Evolutionary conservation across 2,113 vertebrate genomes (phyloP).

Genomic region (Lepidothrix coronata): DNA sequence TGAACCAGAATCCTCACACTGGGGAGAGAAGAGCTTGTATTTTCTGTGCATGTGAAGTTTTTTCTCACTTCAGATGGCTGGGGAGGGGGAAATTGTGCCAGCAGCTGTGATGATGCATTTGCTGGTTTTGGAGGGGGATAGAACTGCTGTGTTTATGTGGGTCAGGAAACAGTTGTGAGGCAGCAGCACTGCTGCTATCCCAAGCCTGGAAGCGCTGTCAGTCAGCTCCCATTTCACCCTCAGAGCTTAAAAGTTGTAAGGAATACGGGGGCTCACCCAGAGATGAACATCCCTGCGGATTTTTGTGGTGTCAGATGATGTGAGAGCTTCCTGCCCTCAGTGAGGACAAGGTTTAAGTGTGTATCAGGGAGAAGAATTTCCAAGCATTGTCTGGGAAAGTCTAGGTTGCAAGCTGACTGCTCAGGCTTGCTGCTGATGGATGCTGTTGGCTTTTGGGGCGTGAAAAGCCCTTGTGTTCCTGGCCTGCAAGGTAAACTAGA

Average conservation of each 20-base stretch:
- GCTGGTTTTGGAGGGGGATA: neutral
- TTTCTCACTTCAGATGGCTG: neutral
- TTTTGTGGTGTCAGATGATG: neutral
- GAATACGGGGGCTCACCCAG: neutral
- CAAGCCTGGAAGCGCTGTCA: neutral
- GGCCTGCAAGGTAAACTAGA: neutral
- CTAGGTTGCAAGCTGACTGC: neutral
- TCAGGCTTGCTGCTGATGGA: neutral
- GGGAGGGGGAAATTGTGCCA: too few species aligned
- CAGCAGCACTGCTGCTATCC: neutral
- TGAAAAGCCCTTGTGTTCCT: neutral
- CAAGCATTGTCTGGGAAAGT: neutral
- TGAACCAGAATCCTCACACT: neutral
- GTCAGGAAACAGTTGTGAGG: neutral
- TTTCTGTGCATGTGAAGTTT: neutral
- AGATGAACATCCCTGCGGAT: neutral
- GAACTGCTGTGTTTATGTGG: neutral
- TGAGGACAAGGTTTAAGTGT: neutral
- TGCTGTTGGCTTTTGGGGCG: fast-evolving
- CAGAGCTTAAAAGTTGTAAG: neutral
- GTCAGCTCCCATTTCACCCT: neutral
- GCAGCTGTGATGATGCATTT: neutral
- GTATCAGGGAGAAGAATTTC: neutral
- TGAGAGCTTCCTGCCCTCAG: neutral
- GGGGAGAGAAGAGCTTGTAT: neutral